Evolutionary conservation across 2,797 vertebrate genomes (phyloP).

Genomic region (Sarcoramphus papa): DNA sequence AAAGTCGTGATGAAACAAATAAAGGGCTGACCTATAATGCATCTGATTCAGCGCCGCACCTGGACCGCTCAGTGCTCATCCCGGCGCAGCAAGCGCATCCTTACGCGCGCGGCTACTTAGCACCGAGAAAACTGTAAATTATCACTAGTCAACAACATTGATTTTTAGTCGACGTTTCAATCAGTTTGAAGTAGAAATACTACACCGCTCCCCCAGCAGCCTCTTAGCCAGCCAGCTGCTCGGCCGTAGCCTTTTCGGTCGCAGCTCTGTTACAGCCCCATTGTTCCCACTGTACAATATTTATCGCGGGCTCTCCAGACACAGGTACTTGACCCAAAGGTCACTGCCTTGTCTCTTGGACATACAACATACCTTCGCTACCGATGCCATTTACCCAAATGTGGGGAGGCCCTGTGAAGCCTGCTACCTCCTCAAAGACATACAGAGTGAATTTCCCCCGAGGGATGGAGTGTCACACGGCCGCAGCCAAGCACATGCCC

Average conservation of each 20-base stretch:
- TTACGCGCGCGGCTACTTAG: slow-evolving; percentile 66
- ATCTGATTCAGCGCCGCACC: slow-evolving; percentile 66
- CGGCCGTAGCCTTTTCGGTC: slow-evolving; percentile 47
- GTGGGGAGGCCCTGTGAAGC: neutral
- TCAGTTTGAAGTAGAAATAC: slow-evolving; percentile 78
- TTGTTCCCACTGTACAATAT: slow-evolving; percentile 62
- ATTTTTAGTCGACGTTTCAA: slow-evolving; percentile 79
- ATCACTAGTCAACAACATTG: slow-evolving; percentile 79
- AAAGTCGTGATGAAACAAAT: slow-evolving; percentile 83
- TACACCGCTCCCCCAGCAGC: slow-evolving; percentile 65
- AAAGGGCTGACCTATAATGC: slow-evolving; percentile 78
- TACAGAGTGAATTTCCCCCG: neutral
- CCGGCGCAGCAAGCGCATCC: slow-evolving; percentile 52
- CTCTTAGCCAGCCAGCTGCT: slow-evolving; percentile 65
- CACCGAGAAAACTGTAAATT: slow-evolving; percentile 70
- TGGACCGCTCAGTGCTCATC: slow-evolving; percentile 46
- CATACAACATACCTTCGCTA: slow-evolving; percentile 38
- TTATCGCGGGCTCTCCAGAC: slow-evolving; percentile 61
- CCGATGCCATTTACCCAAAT: neutral
- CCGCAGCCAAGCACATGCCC: fast-evolving
- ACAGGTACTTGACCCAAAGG: slow-evolving; percentile 68
- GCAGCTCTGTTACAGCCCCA: slow-evolving; percentile 65
- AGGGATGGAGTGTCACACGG: fast-evolving
- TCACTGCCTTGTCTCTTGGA: slow-evolving; percentile 40
- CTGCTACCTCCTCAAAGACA: fast-evolving